Evolutionary conservation across 2,888 invertebrate genomes (phyloP).

Genomic region (Lottia gigantea): DNA sequence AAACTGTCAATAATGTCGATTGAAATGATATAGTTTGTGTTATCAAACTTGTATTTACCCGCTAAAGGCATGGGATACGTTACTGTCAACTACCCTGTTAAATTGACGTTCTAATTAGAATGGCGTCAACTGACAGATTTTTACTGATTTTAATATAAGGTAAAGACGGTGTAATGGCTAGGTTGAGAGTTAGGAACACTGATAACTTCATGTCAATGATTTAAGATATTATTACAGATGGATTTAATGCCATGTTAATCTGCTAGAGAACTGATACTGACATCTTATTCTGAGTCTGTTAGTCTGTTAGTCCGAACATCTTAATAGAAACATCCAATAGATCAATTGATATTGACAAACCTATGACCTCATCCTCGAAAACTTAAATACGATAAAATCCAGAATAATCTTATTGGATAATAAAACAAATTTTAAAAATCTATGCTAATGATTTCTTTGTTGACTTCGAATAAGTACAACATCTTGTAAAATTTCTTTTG

Average conservation of each 20-base stretch:
- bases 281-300: too few species aligned
- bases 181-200: not conserved
- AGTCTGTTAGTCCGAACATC: too few species aligned
- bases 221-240: not conserved
- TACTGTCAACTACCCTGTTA: not conserved
- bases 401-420: too few species aligned
- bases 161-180: not conserved
- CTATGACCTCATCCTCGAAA: too few species aligned
- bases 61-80: constrained; percentile 2
- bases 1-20: constrained; percentile 3
- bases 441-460: too few species aligned
- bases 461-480: too few species aligned
- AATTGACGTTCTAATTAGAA: constrained; percentile 8
- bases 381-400: too few species aligned
- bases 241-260: constrained; percentile 1
- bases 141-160: constrained; percentile 10
- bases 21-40: constrained; percentile 9
- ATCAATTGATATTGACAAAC: too few species aligned
- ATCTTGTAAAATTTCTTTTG: too few species aligned
- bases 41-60: constrained; percentile 8
- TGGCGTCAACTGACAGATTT: constrained; percentile 2
- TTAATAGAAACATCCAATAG: too few species aligned
- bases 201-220: constrained; percentile 9
- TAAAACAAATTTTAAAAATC: too few species aligned
- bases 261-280: not conserved